Conservation (phyloP, 2,797 vertebrate genomes). For the Acanthopagrus latus region DNA sequence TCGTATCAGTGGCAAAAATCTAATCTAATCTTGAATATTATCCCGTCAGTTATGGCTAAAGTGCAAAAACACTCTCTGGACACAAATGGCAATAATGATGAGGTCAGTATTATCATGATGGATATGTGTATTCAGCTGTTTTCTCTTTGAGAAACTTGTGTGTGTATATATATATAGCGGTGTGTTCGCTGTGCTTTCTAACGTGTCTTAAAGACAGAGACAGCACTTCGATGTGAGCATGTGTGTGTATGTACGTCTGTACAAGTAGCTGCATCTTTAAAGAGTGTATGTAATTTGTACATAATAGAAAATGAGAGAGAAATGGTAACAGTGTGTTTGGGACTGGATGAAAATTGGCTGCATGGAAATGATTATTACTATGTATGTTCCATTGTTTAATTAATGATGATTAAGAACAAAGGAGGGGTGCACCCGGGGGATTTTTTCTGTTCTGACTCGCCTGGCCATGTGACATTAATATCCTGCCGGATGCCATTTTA, state of each 20-base stretch:
- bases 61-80: slow-evolving; percentile 45
- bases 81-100: slow-evolving; percentile 70
- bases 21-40: neutral
- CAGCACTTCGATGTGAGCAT: slow-evolving; percentile 53
- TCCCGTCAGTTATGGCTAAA: slow-evolving; percentile 23
- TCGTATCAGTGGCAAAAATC: slow-evolving; percentile 5
- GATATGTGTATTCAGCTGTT: slow-evolving; percentile 24
- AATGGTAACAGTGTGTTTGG: slow-evolving; percentile 19
- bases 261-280: slow-evolving; percentile 66
- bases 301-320: slow-evolving; percentile 38
- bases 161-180: slow-evolving; percentile 38
- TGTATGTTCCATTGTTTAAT: slow-evolving; percentile 22
- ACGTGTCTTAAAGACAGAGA: slow-evolving; percentile 50
- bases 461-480: neutral
- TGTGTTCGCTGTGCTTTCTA: slow-evolving; percentile 62
- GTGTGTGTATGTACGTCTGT: slow-evolving; percentile 52
- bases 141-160: slow-evolving; percentile 51
- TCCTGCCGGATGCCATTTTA: slow-evolving; percentile 10
- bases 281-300: slow-evolving; percentile 63
- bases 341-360: slow-evolving; percentile 50
- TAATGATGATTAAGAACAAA: slow-evolving; percentile 23
- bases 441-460: slow-evolving; percentile 28
- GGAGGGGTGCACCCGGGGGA: neutral
- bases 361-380: slow-evolving; percentile 62
- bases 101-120: slow-evolving; percentile 45